Conservation (phyloP, 2,888 invertebrate species). For the Agrochola litura region DNA sequence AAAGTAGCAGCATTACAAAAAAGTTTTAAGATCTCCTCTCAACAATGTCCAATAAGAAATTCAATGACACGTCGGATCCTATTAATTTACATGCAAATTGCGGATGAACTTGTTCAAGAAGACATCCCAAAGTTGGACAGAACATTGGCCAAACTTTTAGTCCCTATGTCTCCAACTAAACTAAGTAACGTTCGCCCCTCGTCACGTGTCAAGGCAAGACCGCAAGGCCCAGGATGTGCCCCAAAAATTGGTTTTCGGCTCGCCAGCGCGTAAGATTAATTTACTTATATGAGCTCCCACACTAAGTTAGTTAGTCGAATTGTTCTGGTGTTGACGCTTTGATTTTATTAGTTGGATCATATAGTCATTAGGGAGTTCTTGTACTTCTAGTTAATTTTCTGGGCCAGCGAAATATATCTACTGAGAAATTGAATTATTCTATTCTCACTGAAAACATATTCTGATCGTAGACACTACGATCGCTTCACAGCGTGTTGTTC, state of each 20-base stretch:
- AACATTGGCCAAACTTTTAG: constrained; percentile 42
- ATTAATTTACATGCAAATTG: constrained; percentile 59
- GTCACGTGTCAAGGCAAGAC: constrained; percentile 78
- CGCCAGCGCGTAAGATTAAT: constrained; percentile 79
- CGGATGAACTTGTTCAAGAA: constrained; percentile 44
- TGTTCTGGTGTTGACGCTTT: constrained; percentile 54
- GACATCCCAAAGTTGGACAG: constrained; percentile 40
- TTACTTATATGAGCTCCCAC: constrained; percentile 71
- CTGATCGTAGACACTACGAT: constrained; percentile 38
- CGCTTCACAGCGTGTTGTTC: constrained; percentile 45
- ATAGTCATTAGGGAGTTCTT: constrained; percentile 53
- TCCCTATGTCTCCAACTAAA: constrained; percentile 68
- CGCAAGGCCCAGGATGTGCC: constrained; percentile 71
- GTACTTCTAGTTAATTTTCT: constrained; percentile 13
- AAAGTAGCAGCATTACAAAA: not conserved
- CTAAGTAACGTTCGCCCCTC: constrained; percentile 76
- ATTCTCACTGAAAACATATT: constrained; percentile 8
- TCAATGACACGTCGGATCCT: constrained; percentile 24
- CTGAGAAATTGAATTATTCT: constrained; percentile 26
- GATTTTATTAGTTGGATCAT: constrained; percentile 61
- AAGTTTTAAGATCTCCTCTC: not conserved
- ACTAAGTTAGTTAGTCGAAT: constrained; percentile 56
- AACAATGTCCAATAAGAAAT: constrained; percentile 14
- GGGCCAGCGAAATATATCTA: not conserved
- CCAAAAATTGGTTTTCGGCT: constrained; percentile 81